phyloP scores from a whole-genome alignment of 2,113 vertebrate genomes.

The Oryzias curvinotus region DNA sequence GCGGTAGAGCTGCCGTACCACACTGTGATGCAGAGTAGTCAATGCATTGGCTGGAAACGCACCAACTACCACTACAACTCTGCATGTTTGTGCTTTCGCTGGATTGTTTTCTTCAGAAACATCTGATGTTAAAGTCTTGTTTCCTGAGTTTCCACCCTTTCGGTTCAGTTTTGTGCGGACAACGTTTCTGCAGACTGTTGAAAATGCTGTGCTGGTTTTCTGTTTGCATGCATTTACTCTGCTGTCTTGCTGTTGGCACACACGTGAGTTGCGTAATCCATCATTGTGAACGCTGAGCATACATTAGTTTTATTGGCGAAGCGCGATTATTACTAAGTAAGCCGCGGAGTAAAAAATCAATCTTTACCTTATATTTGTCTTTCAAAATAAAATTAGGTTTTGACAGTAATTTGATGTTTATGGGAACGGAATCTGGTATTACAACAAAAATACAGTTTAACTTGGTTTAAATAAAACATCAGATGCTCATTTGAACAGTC shows the following conservation, averaged over 20 bases:
- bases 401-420: too few species aligned
- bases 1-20: too few species aligned
- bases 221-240: conserved; percentile 16
- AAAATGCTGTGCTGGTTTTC: not conserved
- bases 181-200: conserved; percentile 5
- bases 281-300: conserved; percentile 1
- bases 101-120: not conserved
- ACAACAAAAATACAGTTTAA: too few species aligned
- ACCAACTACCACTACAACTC: too few species aligned
- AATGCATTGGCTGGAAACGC: too few species aligned
- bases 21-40: too few species aligned
- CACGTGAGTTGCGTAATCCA: conserved; percentile 12
- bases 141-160: too few species aligned
- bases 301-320: conserved; percentile 4
- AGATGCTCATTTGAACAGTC: too few species aligned
- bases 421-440: too few species aligned
- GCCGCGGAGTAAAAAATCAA: not conserved
- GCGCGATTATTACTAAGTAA: not conserved
- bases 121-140: not conserved
- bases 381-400: too few species aligned
- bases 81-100: too few species aligned
- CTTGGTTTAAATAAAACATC: too few species aligned
- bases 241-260: not conserved
- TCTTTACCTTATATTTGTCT: not conserved
- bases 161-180: not conserved